A percentile compares a stretch with the other conserved stretches of the same genome.
Conservation (phyloP, 2,797 vertebrate species). For the Linurgus olivaceus region DNA sequence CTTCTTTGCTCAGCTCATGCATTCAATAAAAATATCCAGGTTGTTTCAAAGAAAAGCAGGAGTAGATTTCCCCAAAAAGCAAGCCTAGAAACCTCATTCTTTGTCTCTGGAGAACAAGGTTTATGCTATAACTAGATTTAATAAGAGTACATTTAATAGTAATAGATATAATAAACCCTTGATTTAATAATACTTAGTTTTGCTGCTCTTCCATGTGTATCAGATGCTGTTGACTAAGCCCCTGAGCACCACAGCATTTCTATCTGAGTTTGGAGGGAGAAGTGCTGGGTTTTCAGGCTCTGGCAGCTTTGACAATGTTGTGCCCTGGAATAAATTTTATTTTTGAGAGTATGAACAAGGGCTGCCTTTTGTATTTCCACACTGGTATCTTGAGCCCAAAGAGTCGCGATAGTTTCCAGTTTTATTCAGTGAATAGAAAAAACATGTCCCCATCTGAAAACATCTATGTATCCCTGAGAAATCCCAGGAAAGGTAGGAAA, state of each 20-base stretch:
- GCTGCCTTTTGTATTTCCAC: conserved; percentile 75
- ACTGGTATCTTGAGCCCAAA: conserved; percentile 29
- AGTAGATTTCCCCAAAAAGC: conserved; percentile 36
- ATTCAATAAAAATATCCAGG: conserved; percentile 40
- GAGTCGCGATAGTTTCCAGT: conserved; percentile 76
- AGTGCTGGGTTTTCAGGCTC: neutral
- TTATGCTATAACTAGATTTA: conserved; percentile 1
- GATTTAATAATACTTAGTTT: conserved; percentile 19
- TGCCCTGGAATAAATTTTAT: conserved; percentile 76
- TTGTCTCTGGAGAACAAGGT: conserved; percentile 30
- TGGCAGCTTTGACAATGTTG: conserved; percentile 15
- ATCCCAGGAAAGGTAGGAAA: conserved; percentile 71
- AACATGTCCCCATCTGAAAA: conserved; percentile 52
- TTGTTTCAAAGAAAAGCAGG: conserved; percentile 39
- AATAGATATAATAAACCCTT: conserved; percentile 17
- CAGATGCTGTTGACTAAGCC: neutral
- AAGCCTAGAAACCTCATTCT: neutral
- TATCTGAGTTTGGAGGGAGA: neutral
- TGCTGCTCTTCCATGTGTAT: neutral
- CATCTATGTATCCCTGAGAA: conserved; percentile 71
- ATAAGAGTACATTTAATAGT: conserved; percentile 22
- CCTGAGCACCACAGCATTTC: neutral
- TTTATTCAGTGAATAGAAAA: conserved; percentile 75
- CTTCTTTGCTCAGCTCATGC: neutral
- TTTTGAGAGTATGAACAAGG: conserved; percentile 76